Base-by-base conservation (phyloP, 2,113 vertebrate genomes). In the Nibea albiflora region DNA sequence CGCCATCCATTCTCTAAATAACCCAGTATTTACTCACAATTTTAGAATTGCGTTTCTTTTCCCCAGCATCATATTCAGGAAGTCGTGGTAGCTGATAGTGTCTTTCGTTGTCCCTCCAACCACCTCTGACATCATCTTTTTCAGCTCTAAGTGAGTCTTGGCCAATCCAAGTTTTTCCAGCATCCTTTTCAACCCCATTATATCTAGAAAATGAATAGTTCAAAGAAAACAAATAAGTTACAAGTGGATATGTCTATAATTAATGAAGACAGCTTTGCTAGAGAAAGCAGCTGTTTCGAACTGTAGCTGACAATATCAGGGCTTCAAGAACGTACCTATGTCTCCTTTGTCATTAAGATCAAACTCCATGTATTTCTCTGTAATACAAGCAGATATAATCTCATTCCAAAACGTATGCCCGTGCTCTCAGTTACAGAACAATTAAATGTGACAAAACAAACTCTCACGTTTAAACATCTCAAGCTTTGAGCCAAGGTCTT, bases 311-410 rank as follows among this genome's bases (percentile, higher is more conserved):
- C 58, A 35, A 53, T 54, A 62, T 46, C 3, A 46, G 5, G 31
- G 7, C 17, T 47, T 24, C 35, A 46, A 35, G 3, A 24, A 2
- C 10, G 8, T 91, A 97, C 96, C 96, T n/a, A 97, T 95, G 14
- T 96, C 95, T 71, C 95, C 96, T 5, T 96, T 90, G 89, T 95
- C 94, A 4, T 96, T 96, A 4, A 95, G 94, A 89, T 97, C 96
- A 89, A 97, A 96, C 61, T 97, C 96, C 96, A 96, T 94, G 86
- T 95, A 97, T 88, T 96, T 96, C 39, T 93, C 96, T 97, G 88
- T n/a, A 92, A 93, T 22, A 28, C 17, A 87, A 87, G n/a, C 14
- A 83, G 57, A 83, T 39, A 26, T 11, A 39, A n/a, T 74, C 0
- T 53, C 5, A 71, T 42, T 68, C 0, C 1, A 35, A 67, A 57